Evolutionary conservation across 2,797 vertebrate genomes (phyloP), one percentile per base, ranked within the genome.

Genomic region (Acanthornis magna): DNA sequence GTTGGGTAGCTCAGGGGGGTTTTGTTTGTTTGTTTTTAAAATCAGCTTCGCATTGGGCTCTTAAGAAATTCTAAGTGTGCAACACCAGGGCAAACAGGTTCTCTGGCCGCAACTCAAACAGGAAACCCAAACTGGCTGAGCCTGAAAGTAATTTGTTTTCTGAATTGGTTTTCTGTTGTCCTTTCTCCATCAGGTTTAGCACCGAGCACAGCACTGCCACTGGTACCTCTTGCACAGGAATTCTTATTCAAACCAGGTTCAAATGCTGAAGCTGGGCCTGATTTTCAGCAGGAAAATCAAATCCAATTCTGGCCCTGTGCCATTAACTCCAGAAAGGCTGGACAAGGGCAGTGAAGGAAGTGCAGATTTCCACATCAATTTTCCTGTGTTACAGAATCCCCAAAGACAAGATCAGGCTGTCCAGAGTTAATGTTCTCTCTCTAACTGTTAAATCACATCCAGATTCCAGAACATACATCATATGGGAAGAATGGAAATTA

Each of bases 81-180:
- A 84, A 45, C 21, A 82, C 9, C 84, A 78, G 42, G 72, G 81
- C 88, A 93, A 87, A 80, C 92, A 96, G 92, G 85, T 96, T 95
- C 78, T 75, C 48, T 67, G 85, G 40, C 76, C 89, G 87, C 58
- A 68, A 3, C 70, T 76, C 58, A 54, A 50, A 67, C 47, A 78
- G 88, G 88, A 95, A 96, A 91, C 51, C 68, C 40, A 66, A 68
- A 95, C 76, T 89, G 85, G 85, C 45, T 91, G 65, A 86, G 76
- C 76, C 79, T 90, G 90, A 75, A 84, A 63, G 58, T 38, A 29
- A 58, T 84, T 83, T 68, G 61, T n/a, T 75, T 80, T 50, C n/a
- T 36, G 50, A 63, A 77, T 36, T 71, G 84, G 20, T 58, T 79
- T 74, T 62, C 53, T 80, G 82, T 40, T 72, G 54, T 22, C 91